Base-by-base conservation (phyloP, 2,797 vertebrate genomes). In the Acrossocheilus fasciatus region DNA sequence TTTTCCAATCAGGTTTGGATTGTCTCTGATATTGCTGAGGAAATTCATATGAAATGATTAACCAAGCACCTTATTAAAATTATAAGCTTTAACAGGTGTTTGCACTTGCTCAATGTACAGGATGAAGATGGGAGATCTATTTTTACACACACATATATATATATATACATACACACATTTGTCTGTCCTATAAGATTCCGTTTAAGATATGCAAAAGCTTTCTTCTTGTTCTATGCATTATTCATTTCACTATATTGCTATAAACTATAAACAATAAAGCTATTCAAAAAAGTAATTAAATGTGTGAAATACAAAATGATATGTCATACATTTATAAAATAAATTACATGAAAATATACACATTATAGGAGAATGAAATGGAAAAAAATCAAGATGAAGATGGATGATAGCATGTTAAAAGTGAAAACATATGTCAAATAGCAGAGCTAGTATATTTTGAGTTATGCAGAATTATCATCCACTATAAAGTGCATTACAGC, bases 21-120 rank as follows among this genome's bases (percentile, higher is more conserved):
- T 57, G 47, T 41, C 23, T 82, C 36, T 20, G 23, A 26, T 54
- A 20, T 41, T 54, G 17, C 20, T 26, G 10, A n/a, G 23, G 8
- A 18, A 59, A 23, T 30, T 34, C 64, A 41, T 20, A 70, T 15
- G 34, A 17, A 69, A 81, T 41, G 7, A 82, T 54, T 73, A 26
- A 73, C 52, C n/a, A 41, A 54, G 47, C 64, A 6, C 34, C 3
- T 6, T 52, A 69, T 80, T 80, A 47, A 72, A 34, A 14, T 57
- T 72, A 43, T 18, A 72, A 30, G 20, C 47, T 69, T 73, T 82
- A 72, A 73, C 69, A 82, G 36, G n/a, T 70, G 72, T 54, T 39
- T 7, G 39, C 43, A 45, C 43, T 45, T 45, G 10, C 9, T 45
- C 43, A 10, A 4, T 43, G 43, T 45, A 45, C 43, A 45, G 30